Evolutionary conservation across 2,113 vertebrate genomes (phyloP).

Genomic region (Oenanthe melanoleuca): DNA sequence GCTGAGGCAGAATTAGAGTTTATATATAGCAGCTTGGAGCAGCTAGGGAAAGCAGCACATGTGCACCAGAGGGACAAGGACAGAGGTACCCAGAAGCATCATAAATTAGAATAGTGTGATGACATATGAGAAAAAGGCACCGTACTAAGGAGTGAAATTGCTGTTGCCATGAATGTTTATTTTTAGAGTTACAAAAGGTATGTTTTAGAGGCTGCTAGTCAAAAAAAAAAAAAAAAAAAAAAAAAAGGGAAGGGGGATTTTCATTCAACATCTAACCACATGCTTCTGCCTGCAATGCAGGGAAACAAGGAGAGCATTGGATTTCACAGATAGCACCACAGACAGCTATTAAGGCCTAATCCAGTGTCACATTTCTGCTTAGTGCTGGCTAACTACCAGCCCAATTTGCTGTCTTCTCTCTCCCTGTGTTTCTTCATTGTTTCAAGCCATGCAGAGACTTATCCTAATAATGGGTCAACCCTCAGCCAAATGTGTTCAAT

Average conservation of each 20-base stretch:
- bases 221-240: not conserved
- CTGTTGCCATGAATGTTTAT: not conserved
- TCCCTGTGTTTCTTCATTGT: constrained; percentile 77
- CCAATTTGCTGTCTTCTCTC: constrained; percentile 76
- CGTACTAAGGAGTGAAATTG: constrained; percentile 7
- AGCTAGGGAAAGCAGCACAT: not conserved
- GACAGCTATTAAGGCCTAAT: constrained; percentile 77
- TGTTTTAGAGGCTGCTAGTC: not conserved
- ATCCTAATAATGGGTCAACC: constrained; percentile 81
- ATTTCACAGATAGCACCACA: constrained; percentile 74
- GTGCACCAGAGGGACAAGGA: not conserved
- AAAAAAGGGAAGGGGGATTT: not conserved
- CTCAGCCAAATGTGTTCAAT: constrained; percentile 81
- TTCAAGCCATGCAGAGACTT: constrained; percentile 77
- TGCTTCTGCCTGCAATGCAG: constrained; percentile 40
- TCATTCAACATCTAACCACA: constrained; percentile 20
- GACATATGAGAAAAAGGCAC: not conserved
- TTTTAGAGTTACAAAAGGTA: constrained; percentile 26
- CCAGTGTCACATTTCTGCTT: constrained; percentile 77
- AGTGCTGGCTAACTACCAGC: constrained; percentile 70
- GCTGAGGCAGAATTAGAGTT: not conserved
- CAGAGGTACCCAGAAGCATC: not conserved
- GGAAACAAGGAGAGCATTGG: constrained; percentile 60
- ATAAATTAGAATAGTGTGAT: constrained; percentile 55
- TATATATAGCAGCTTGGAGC: not conserved